These are phyloP conservation scores for Macrosiphum euphorbiae DNA, from an alignment of 2,888 invertebrate species.

Conservation along the genomic window DNA sequence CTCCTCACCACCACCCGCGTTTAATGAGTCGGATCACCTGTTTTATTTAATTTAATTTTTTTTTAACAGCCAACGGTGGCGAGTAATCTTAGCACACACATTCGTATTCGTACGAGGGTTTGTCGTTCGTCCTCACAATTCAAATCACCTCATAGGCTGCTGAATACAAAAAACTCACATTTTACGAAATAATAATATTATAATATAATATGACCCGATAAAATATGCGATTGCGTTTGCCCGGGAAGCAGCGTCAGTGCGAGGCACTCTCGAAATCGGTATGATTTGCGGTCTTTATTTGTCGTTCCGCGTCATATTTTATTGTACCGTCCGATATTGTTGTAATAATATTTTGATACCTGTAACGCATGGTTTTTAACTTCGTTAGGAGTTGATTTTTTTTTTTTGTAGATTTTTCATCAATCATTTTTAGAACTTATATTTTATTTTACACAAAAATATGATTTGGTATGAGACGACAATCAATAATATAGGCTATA, in stretches of 20 bases:
- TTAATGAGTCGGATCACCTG: not conserved
- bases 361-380: not conserved
- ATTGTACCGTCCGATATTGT: not conserved
- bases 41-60: not conserved
- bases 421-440: not conserved
- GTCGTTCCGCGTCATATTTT: not conserved
- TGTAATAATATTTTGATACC: not conserved
- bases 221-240: not conserved
- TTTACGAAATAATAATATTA: not conserved
- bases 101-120: not conserved
- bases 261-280: not conserved
- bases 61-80: not conserved
- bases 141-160: too few species aligned
- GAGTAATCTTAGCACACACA: not conserved
- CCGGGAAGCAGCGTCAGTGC: not conserved
- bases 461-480: not conserved
- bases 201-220: conserved; percentile 7
- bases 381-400: not conserved
- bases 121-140: not conserved
- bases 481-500: not conserved
- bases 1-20: not conserved
- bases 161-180: not conserved
- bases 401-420: not conserved
- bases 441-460: not conserved
- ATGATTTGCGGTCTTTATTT: not conserved